Evolutionary conservation across 2,888 invertebrate genomes (phyloP).

Genomic region (Dromius quadrimaculatus): DNA sequence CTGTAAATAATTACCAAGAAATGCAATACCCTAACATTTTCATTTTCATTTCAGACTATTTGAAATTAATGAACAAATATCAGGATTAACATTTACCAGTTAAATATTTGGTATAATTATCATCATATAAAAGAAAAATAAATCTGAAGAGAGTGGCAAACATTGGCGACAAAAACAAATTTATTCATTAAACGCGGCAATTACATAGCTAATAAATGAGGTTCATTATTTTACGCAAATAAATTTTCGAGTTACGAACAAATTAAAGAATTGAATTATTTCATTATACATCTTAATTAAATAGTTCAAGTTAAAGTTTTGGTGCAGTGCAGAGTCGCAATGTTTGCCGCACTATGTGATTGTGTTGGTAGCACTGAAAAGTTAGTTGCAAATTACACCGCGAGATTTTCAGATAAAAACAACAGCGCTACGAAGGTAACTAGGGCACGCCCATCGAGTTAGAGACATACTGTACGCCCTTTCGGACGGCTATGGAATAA

Average conservation of each 20-base stretch:
- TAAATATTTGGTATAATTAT: too few species aligned
- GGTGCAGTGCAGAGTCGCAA: constrained; percentile 31
- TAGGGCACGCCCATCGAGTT: constrained; percentile 2
- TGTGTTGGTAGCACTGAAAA: constrained; percentile 7
- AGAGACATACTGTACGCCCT: too few species aligned
- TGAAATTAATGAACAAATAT: too few species aligned
- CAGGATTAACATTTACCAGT: too few species aligned
- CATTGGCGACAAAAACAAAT: constrained; percentile 13
- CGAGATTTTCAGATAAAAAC: constrained; percentile 32
- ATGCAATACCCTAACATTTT: too few species aligned
- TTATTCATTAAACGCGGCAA: constrained; percentile 14
- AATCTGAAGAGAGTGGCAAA: constrained; percentile 5
- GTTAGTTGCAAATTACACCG: constrained; percentile 39
- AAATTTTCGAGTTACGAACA: constrained; percentile 26
- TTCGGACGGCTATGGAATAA: not conserved
- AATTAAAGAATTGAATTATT: constrained; percentile 41
- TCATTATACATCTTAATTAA: constrained; percentile 34
- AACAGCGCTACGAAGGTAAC: constrained; percentile 6
- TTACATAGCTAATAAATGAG: constrained; percentile 32
- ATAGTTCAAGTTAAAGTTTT: constrained; percentile 20
- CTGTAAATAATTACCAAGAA: too few species aligned
- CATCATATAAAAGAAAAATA: too few species aligned
- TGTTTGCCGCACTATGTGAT: constrained; percentile 6
- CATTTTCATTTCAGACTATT: too few species aligned
- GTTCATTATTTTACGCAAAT: constrained; percentile 21